A percentile compares a stretch with the other conserved stretches of the same genome.
Conservation (phyloP, 37 sponge, comb jelly and placozoan genomes). For the Petrosia ficiformis region DNA sequence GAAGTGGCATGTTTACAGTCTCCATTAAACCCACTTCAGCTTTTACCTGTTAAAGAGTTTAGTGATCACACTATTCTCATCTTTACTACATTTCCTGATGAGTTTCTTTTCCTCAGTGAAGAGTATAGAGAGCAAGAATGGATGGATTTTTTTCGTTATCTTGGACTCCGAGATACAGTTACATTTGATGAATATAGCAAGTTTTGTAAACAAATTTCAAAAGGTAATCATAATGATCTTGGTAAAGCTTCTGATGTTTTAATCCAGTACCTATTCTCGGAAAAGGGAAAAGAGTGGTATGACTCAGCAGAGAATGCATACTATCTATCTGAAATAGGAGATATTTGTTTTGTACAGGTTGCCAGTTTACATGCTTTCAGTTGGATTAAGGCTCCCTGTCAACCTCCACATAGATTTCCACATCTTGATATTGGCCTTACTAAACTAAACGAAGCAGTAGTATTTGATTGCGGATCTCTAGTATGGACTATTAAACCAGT, state of each 20-base stretch:
- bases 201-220: not conserved
- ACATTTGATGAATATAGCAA: slow-evolving; percentile 8
- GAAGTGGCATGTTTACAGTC: no score
- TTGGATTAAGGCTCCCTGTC: not conserved
- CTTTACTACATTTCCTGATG: not conserved
- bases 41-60: slow-evolving; percentile 7
- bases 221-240: not conserved
- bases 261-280: not conserved
- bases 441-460: not conserved
- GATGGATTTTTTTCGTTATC: slow-evolving; percentile 14
- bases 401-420: not conserved
- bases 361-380: not conserved
- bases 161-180: slow-evolving; percentile 9
- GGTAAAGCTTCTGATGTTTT: not conserved
- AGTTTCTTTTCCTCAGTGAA: not conserved
- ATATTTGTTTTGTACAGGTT: slow-evolving; percentile 19
- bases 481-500: slow-evolving; percentile 17
- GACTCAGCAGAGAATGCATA: slow-evolving; percentile 3
- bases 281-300: not conserved
- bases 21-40: no score
- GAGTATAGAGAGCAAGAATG: slow-evolving; percentile 6
- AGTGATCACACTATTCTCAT: not conserved
- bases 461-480: not conserved
- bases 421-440: not conserved
- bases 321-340: not conserved